A percentile compares a stretch with the other conserved stretches of the same genome.
phyloP scores from a whole-genome alignment of 2,113 vertebrate genomes.

The Centropus bengalensis region DNA sequence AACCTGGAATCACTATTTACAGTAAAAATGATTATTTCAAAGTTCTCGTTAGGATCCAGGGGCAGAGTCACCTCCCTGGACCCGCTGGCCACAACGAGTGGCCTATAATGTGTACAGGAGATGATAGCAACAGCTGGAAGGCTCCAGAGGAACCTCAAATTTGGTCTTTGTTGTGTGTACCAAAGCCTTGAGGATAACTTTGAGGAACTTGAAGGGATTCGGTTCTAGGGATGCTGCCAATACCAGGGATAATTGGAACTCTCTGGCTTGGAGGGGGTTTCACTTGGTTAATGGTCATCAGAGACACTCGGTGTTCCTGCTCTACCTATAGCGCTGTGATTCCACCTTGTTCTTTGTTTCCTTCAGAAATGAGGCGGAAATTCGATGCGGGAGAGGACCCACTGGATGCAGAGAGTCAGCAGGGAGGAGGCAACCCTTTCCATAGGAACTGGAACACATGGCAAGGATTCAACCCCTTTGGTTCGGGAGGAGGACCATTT shows the following conservation, averaged over 20 bases:
- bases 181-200: not conserved
- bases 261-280: not conserved
- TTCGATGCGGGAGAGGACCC: slow-evolving; percentile 96
- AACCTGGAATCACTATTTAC: not conserved
- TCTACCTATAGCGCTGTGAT: accelerated
- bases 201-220: not conserved
- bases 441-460: slow-evolving; percentile 88
- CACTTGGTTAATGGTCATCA: not conserved
- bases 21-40: not conserved
- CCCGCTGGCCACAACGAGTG: too few species aligned
- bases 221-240: not conserved
- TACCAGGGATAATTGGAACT: too few species aligned
- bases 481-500: slow-evolving; percentile 92
- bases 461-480: slow-evolving; percentile 96
- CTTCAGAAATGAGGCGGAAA: slow-evolving; percentile 92
- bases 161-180: not conserved
- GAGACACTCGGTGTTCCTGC: not conserved
- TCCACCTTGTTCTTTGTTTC: not conserved
- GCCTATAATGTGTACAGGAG: not conserved
- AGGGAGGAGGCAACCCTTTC: slow-evolving; percentile 85
- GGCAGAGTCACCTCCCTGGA: too few species aligned
- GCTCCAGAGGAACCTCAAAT: not conserved
- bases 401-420: slow-evolving; percentile 94
- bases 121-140: not conserved
- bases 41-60: not conserved